phyloP scores from a whole-genome alignment of 2,888 invertebrate genomes.

The Drosophila sordidula region DNA sequence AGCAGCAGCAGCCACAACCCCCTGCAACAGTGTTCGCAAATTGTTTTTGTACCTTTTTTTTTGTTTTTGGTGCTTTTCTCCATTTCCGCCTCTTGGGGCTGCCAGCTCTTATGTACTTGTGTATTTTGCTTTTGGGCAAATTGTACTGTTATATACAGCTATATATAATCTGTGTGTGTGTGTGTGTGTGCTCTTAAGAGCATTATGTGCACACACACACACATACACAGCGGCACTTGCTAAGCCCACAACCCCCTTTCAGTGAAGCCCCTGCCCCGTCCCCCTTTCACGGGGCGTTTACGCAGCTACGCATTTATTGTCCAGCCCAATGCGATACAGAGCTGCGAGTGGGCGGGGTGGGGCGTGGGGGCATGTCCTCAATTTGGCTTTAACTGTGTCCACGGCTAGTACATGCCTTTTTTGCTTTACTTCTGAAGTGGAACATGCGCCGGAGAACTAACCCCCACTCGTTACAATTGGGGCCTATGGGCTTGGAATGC shows the following conservation, averaged over 20 bases:
- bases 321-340: constrained; percentile 31
- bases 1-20: constrained; percentile 3
- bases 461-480: constrained; percentile 3
- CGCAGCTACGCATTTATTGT: constrained; percentile 42
- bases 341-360: not conserved
- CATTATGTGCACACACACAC: constrained; percentile 21
- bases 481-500: not conserved
- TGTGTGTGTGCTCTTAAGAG: constrained; percentile 15
- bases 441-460: constrained; percentile 29
- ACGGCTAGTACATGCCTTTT: constrained; percentile 13
- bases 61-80: constrained; percentile 6
- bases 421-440: constrained; percentile 18
- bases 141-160: constrained; percentile 16
- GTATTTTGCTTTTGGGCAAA: constrained; percentile 25
- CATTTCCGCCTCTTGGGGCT: constrained; percentile 20
- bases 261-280: not conserved
- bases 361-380: constrained; percentile 20
- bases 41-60: constrained; percentile 29
- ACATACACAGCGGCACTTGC: constrained; percentile 21
- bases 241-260: not conserved
- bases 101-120: constrained; percentile 21
- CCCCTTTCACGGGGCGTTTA: constrained; percentile 5
- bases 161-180: constrained; percentile 2
- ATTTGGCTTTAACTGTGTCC: constrained; percentile 29
- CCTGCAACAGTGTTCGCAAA: constrained; percentile 15